Conservation (phyloP, 2,888 invertebrate genomes). For the Marronus borbonicus region DNA sequence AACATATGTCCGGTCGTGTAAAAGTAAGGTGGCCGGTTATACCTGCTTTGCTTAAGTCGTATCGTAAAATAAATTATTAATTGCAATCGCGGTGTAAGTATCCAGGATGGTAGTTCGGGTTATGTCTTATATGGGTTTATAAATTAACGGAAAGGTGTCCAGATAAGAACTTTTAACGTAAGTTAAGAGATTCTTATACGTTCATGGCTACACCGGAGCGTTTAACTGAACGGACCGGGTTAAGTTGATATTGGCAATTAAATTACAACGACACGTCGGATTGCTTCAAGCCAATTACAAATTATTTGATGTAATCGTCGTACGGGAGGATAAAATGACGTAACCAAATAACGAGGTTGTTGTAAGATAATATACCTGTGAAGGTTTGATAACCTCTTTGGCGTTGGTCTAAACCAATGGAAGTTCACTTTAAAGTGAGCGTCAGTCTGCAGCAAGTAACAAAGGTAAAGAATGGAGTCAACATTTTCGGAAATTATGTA, state of each 20-base stretch:
- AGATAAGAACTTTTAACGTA: neutral
- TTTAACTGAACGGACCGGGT: neutral
- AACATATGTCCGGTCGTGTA: neutral
- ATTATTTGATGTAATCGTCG: no score
- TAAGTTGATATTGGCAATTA: conserved; percentile 6
- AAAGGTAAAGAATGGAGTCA: no score
- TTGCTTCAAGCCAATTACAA: no score
- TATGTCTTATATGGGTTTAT: conserved; percentile 26
- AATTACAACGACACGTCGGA: neutral
- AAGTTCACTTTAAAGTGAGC: no score
- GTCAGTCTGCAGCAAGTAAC: no score
- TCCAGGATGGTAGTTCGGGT: neutral
- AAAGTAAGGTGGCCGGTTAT: neutral
- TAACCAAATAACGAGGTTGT: no score
- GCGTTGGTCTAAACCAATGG: no score
- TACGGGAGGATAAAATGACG: no score
- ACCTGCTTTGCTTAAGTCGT: conserved; percentile 14
- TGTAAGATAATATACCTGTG: no score
- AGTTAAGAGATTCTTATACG: conserved; percentile 15
- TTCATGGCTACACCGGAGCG: neutral
- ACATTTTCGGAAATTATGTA: no score
- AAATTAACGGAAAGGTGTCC: conserved; percentile 20
- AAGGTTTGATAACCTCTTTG: no score
- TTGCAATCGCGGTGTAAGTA: conserved; percentile 3
- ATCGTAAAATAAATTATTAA: conserved; percentile 19